phyloP scores from a whole-genome alignment of 2,113 vertebrate genomes.

The Mesembrinibis cayennensis region DNA sequence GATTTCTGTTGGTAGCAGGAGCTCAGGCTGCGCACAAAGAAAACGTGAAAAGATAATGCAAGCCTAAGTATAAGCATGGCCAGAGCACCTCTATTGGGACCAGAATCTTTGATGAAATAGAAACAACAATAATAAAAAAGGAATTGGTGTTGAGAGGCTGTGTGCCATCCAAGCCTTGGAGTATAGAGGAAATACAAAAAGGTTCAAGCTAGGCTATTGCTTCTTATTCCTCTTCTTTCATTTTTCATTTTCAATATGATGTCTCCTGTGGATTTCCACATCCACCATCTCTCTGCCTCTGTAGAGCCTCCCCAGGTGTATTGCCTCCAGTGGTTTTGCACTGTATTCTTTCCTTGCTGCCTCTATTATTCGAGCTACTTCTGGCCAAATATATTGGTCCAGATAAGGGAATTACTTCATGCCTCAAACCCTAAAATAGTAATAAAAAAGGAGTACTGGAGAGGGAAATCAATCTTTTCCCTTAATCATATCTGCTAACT shows the following conservation, averaged over 20 bases:
- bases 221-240: background rate
- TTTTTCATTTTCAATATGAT: background rate
- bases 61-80: background rate
- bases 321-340: background rate
- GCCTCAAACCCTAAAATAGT: slow-evolving; percentile 9
- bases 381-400: background rate
- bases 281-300: background rate
- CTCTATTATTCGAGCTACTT: slow-evolving; percentile 21
- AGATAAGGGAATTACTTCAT: slow-evolving; percentile 40
- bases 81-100: background rate
- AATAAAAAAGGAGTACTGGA: slow-evolving; percentile 1
- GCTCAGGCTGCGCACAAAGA: background rate
- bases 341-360: background rate
- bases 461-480: background rate
- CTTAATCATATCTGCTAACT: background rate
- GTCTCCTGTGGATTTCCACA: background rate
- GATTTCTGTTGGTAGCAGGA: background rate
- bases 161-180: background rate
- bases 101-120: background rate
- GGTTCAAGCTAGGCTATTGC: background rate
- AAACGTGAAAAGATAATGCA: background rate
- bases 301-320: background rate
- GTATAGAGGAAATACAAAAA: background rate
- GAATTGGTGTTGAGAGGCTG: background rate
- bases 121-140: background rate